Conservation (phyloP, 2,797 vertebrate species). For the Sebastes steindachneri region DNA sequence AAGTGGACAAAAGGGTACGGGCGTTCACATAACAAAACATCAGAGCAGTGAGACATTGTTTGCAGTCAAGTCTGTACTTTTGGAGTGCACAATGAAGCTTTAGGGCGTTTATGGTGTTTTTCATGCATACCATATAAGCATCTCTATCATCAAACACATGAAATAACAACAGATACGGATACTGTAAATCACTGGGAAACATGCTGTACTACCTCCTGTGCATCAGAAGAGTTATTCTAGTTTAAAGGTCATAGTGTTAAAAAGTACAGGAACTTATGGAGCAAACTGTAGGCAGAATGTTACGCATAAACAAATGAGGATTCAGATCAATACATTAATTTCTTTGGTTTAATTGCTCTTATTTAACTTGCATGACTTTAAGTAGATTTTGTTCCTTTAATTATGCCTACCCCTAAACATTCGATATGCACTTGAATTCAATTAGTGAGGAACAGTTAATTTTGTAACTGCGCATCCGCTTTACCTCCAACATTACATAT, state of each 20-base stretch:
- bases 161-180: neutral
- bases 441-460: conserved; percentile 65
- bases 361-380: conserved; percentile 76
- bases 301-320: conserved; percentile 40
- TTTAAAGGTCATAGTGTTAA: conserved; percentile 3
- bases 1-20: conserved; percentile 6
- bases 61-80: neutral
- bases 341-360: conserved; percentile 74
- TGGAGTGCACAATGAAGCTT: neutral
- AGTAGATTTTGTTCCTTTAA: conserved; percentile 73
- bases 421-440: conserved; percentile 71
- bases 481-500: conserved; percentile 54
- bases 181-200: conserved; percentile 1
- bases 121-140: neutral
- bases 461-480: conserved; percentile 55
- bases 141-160: neutral
- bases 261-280: neutral
- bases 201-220: neutral
- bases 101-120: neutral
- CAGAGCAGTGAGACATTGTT: neutral
- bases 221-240: neutral
- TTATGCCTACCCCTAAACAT: conserved; percentile 70
- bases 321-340: conserved; percentile 77
- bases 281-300: neutral
- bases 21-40: neutral